Evolutionary conservation across 2,113 vertebrate species (phyloP).

Genomic region (Leucoraja erinaceus): DNA sequence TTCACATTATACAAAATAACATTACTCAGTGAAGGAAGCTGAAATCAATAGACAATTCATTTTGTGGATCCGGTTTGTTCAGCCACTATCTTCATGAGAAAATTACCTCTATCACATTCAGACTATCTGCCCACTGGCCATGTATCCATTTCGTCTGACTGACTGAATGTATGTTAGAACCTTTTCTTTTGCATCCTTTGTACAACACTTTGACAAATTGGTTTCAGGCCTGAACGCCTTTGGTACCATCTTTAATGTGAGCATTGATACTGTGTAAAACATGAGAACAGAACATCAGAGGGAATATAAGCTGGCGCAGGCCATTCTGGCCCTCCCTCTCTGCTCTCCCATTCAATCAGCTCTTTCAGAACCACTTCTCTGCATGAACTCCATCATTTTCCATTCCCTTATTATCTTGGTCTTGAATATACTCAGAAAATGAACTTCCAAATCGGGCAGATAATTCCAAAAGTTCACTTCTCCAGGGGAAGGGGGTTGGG

Average conservation of each 20-base stretch:
- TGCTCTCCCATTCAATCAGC: too few relatives aligned
- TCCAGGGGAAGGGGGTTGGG: too few relatives aligned
- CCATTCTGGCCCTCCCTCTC: too few relatives aligned
- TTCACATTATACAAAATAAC: not conserved
- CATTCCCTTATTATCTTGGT: too few relatives aligned
- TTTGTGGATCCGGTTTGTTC: not conserved
- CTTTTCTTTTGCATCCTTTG: not conserved
- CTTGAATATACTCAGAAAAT: too few relatives aligned
- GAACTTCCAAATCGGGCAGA: too few relatives aligned
- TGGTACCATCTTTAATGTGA: not conserved
- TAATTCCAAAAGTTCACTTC: too few relatives aligned
- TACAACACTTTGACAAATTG: not conserved
- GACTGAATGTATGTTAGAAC: conserved; percentile 13
- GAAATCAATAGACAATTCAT: conserved; percentile 13
- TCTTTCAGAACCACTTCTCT: too few relatives aligned
- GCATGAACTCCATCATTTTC: too few relatives aligned
- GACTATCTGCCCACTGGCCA: not conserved
- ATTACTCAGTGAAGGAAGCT: not conserved
- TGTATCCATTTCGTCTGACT: conserved; percentile 17
- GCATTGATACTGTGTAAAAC: not conserved
- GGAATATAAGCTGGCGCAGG: too few relatives aligned
- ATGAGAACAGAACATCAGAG: not conserved
- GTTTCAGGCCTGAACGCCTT: not conserved
- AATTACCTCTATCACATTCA: not conserved
- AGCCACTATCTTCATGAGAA: not conserved